phyloP scores from a whole-genome alignment of 2,888 invertebrate genomes.

The Synanthedon andrenaeformis region DNA sequence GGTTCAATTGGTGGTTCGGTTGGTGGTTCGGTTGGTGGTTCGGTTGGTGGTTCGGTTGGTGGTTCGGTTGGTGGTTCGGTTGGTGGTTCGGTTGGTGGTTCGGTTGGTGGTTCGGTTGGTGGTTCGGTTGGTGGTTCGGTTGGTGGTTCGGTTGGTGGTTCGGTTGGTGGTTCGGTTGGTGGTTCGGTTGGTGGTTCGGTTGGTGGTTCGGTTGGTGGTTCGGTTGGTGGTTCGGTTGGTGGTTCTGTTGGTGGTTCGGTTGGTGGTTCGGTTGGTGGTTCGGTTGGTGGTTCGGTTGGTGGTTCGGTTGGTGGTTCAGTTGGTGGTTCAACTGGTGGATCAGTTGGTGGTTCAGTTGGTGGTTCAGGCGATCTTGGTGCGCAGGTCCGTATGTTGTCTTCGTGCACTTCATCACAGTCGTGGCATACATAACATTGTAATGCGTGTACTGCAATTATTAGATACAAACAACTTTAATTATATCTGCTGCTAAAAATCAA shows the following conservation, averaged over 20 bases:
- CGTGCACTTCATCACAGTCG: constrained; percentile 5
- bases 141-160: not conserved
- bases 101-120: not conserved
- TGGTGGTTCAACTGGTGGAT: not conserved
- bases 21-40: not conserved
- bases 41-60: not conserved
- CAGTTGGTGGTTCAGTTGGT: not conserved
- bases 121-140: not conserved
- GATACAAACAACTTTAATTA: not conserved
- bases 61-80: not conserved
- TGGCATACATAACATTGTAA: constrained; percentile 6
- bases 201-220: not conserved
- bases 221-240: not conserved
- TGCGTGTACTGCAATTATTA: constrained; percentile 3
- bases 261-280: not conserved
- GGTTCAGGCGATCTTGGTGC: not conserved
- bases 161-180: not conserved
- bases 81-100: not conserved
- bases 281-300: not conserved
- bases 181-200: not conserved
- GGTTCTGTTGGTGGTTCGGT: not conserved
- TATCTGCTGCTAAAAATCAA: no score
- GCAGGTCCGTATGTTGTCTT: constrained; percentile 4
- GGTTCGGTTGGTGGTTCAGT: not conserved
- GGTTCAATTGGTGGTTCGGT: not conserved